A percentile compares a stretch with the other conserved stretches of the same genome.
These are phyloP conservation scores for Helicoverpa armigera DNA, from an alignment of 1,140 invertebrate species.

Conservation along the genomic window DNA sequence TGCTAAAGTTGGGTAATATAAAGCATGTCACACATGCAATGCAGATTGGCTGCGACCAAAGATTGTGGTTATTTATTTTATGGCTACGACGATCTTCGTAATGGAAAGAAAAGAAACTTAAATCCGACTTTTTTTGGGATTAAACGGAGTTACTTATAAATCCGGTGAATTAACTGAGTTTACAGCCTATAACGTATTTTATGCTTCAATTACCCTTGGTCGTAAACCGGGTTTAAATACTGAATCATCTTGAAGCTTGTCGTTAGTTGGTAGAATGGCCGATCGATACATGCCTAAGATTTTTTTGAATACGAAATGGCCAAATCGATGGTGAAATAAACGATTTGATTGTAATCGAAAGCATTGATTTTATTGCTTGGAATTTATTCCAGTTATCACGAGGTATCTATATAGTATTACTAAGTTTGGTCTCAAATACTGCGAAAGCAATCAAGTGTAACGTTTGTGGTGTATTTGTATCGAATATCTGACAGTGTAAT, in stretches of 20 bases:
- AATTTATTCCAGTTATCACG: background rate
- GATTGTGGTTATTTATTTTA: no score
- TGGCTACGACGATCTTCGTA: background rate
- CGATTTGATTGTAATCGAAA: background rate
- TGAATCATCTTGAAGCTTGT: background rate
- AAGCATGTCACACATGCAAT: background rate
- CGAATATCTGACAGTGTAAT: background rate
- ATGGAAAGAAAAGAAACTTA: background rate
- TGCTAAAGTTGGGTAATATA: background rate
- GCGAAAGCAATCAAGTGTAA: constrained; percentile 20
- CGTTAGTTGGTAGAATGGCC: background rate
- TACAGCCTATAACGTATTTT: constrained; percentile 21
- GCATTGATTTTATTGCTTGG: background rate
- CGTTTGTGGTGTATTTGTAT: background rate
- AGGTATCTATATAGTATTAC: constrained; percentile 2
- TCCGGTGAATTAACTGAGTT: background rate
- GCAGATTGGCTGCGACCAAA: background rate
- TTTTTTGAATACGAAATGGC: background rate
- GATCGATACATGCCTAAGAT: background rate
- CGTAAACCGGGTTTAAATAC: constrained; percentile 23
- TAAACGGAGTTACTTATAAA: background rate
- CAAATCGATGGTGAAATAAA: background rate
- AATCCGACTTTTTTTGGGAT: background rate
- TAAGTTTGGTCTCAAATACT: constrained; percentile 8
- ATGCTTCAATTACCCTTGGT: constrained; percentile 29